A percentile compares a stretch with the other conserved stretches of the same genome.
Conservation (phyloP, 1,140 invertebrate species). For the Eriocheir sinensis region DNA sequence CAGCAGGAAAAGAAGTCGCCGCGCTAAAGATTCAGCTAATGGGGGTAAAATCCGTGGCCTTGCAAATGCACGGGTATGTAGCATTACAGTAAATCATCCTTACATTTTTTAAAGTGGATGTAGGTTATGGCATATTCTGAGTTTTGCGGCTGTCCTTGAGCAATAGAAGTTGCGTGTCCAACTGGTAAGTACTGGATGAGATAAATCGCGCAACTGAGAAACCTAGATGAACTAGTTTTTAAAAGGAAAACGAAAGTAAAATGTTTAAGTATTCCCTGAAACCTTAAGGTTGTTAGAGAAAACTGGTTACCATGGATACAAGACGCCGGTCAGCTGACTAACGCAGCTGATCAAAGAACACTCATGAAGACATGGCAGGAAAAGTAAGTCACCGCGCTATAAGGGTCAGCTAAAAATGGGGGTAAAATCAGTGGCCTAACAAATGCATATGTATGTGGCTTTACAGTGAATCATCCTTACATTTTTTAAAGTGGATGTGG, state of each 20-base stretch:
- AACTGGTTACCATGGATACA: background rate
- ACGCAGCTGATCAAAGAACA: too few species aligned
- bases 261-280: background rate
- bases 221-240: too few species aligned
- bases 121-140: slow-evolving; percentile 44
- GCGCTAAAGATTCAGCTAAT: background rate
- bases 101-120: background rate
- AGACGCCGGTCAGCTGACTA: background rate
- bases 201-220: too few species aligned
- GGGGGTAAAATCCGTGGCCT: too few species aligned
- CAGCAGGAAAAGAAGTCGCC: background rate
- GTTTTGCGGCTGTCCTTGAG: slow-evolving; percentile 58
- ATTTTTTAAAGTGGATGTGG: background rate
- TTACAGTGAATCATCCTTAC: background rate
- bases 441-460: background rate
- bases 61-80: background rate
- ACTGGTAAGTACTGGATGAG: too few species aligned
- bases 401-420: background rate
- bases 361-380: background rate
- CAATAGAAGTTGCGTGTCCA: too few species aligned
- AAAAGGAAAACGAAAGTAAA: too few species aligned
- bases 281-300: background rate
- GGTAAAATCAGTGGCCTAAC: background rate
- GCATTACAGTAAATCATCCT: background rate
- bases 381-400: background rate